Percentiles rank a stretch among this genome's conserved stretches.
Conservation (phyloP, 2,797 vertebrate genomes). For the Tragelaphus eurycerus region DNA sequence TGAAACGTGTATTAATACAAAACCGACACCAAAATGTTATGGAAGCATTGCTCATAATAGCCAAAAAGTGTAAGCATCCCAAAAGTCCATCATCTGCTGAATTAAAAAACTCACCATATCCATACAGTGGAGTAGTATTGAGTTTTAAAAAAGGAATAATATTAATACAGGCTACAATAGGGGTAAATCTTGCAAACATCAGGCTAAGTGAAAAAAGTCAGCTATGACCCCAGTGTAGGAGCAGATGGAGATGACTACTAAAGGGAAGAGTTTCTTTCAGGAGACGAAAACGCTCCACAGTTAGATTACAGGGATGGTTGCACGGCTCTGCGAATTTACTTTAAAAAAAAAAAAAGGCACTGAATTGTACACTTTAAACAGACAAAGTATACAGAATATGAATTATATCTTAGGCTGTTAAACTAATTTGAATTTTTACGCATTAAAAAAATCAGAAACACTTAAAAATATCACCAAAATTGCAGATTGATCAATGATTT, state of each 20-base stretch:
- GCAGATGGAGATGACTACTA: background rate
- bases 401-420: background rate
- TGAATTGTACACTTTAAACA: background rate
- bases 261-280: background rate
- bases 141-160: background rate
- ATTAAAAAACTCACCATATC: background rate
- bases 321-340: background rate
- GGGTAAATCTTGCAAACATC: background rate
- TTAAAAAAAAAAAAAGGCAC: background rate
- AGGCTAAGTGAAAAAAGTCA: background rate
- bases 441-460: background rate
- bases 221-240: background rate
- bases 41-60: background rate
- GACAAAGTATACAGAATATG: background rate
- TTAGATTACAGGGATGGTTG: background rate
- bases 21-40: background rate
- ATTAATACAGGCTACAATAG: background rate
- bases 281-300: background rate
- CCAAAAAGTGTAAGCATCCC: background rate
- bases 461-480: background rate
- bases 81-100: background rate
- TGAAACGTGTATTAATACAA: background rate
- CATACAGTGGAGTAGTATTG: background rate
- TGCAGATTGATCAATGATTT: background rate
- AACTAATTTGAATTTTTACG: background rate